Conservation (phyloP, 2,888 invertebrate genomes). For the Lumbricus terrestris region DNA sequence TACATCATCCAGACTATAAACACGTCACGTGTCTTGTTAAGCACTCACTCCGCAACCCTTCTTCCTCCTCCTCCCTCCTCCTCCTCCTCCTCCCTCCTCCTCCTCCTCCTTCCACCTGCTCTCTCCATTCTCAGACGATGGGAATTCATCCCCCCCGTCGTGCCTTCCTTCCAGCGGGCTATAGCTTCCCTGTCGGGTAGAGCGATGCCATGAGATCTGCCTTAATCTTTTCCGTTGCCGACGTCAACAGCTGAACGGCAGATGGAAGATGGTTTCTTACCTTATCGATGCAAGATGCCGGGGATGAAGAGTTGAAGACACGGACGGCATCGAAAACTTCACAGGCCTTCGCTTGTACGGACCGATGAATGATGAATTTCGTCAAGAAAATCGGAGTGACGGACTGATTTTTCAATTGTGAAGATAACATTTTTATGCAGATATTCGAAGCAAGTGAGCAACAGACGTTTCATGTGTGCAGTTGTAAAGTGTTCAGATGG, state of each 20-base stretch:
- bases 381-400: not conserved
- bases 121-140: not conserved
- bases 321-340: not conserved
- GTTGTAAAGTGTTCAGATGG: not conserved
- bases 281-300: not conserved
- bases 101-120: not conserved
- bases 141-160: not conserved
- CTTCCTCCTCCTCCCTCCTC: not conserved
- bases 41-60: not conserved
- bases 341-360: too few species aligned
- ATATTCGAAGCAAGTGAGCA: not conserved
- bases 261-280: not conserved
- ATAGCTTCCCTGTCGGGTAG: not conserved
- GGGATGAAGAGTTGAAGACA: not conserved
- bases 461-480: not conserved
- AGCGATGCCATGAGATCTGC: not conserved
- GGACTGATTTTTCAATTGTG: not conserved
- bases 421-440: not conserved
- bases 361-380: not conserved
- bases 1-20: slow-evolving; percentile 7
- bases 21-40: not conserved
- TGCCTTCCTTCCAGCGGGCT: not conserved
- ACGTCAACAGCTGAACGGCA: not conserved
- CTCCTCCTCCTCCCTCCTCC: not conserved
- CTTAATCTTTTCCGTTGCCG: not conserved